These are phyloP conservation scores for Stegodyphus dumicola DNA, from an alignment of 1,140 invertebrate genomes.

Conservation along the genomic window DNA sequence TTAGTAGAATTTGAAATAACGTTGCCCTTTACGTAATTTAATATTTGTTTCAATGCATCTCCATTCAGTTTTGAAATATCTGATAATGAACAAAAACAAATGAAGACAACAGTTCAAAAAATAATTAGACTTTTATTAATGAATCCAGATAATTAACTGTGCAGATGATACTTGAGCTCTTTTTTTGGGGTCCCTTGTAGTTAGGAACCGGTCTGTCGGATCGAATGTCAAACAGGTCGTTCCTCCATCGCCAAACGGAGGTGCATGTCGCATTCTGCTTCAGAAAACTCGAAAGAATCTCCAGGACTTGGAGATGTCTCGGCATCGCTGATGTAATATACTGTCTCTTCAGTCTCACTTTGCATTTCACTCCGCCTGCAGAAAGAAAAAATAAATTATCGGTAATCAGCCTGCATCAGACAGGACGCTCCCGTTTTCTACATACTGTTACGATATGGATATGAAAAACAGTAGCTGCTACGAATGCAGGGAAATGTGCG, in stretches of 20 bases:
- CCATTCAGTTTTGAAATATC: no score
- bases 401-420: no score
- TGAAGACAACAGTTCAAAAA: not conserved
- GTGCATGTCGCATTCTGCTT: constrained; percentile 57
- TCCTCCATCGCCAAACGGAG: constrained; percentile 50
- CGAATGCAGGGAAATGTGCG: no score
- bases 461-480: no score
- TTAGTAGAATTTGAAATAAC: no score
- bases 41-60: no score
- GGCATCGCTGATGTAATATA: constrained; percentile 51
- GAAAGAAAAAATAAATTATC: no score
- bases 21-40: no score
- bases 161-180: constrained; percentile 51
- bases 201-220: constrained; percentile 8
- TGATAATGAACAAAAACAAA: not conserved
- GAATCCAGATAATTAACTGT: constrained; percentile 45
- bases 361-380: constrained; percentile 30
- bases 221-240: constrained; percentile 45
- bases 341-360: constrained; percentile 32
- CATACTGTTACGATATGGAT: no score
- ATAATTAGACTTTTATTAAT: constrained; percentile 38
- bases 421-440: no score
- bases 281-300: constrained; percentile 51
- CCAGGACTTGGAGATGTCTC: constrained; percentile 48
- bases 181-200: not conserved